Evolutionary conservation across 2,113 vertebrate genomes (phyloP), one percentile per base, ranked within the genome.

Genomic region (Nannospalax galili): DNA sequence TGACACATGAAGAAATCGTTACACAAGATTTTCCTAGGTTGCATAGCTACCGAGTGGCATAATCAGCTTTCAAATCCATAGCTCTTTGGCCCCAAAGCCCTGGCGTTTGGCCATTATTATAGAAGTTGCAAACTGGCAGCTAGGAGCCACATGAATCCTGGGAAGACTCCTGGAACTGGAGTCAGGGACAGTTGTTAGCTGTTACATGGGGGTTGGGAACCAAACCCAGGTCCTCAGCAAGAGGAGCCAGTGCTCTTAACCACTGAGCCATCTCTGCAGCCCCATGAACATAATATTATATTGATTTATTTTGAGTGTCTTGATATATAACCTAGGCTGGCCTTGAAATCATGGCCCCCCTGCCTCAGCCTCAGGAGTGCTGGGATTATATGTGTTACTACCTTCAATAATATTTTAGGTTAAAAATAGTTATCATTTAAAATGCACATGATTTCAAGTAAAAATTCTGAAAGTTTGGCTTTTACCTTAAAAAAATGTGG

Each of bases 401-500:
- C n/a, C 58, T 19, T 58, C 58, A 45, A 19, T 15, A 56, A 75
- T 73, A n/a, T 15, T 62, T 22, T 3, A 15, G 48, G 64, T 87
- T 32, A 80, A 64, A 90, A 87, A 88, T 48, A 48, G 15, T 87
- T 62, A 45, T 37, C n/a, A 30, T 73, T 58, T 74, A 85, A 77
- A 80, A 88, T 22, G n/a, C 5, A 90, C 17, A 35, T 84, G 19
- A 95, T 80, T 85, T 82, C 74, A 92, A 91, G 16, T 91, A 87
- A 87, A 84, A 88, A 45, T 58, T 93, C 28, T 85, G 10, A 81
- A 92, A 40, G 32, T 72, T 84, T 80, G 60, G 37, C 37, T 96
- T 96, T 96, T 89, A 64, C 77, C 90, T n/a, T 40, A 60, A 56
- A 24, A 3, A 42, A 74, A 60, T 22, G 11, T 32, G 37, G 42